Percentiles rank a stretch among this genome's conserved stretches.
Evolutionary conservation across 2,113 vertebrate genomes (phyloP).

Genomic region (Hyla sarda): DNA sequence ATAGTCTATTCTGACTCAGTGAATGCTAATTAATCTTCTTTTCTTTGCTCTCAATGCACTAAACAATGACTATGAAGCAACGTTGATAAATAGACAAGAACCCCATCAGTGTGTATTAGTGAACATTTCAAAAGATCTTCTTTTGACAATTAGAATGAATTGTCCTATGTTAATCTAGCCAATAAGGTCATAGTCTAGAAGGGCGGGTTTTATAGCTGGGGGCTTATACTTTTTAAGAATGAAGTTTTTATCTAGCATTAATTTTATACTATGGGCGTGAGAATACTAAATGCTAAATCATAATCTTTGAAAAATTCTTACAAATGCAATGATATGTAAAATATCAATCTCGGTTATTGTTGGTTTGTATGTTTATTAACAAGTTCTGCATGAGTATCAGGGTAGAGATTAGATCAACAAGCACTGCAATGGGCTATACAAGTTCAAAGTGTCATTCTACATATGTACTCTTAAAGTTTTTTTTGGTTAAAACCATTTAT

Average conservation of each 20-base stretch:
- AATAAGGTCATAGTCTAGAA: constrained; percentile 39
- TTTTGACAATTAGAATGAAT: constrained; percentile 47
- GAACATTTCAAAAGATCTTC: constrained; percentile 40
- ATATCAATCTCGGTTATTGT: neutral
- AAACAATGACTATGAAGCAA: constrained; percentile 42
- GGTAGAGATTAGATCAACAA: neutral
- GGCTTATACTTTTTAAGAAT: constrained; percentile 36
- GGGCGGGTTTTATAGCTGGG: constrained; percentile 5
- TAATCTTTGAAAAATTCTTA: neutral
- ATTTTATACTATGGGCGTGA: neutral
- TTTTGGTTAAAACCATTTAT: no score
- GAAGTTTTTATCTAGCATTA: neutral
- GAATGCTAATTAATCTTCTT: constrained; percentile 55
- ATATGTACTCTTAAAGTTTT: neutral
- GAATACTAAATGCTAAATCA: constrained; percentile 12
- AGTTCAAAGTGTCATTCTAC: neutral
- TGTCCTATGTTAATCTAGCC: constrained; percentile 19
- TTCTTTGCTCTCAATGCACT: constrained; percentile 40
- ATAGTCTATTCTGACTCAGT: constrained; percentile 43
- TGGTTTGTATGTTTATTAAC: no score
- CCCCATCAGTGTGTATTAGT: constrained; percentile 44
- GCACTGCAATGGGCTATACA: neutral
- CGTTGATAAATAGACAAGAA: constrained; percentile 54
- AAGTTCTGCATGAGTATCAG: neutral
- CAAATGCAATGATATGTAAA: constrained; percentile 15